phyloP scores from a whole-genome alignment of 2,797 vertebrate species.

The Acipenser transmontanus region DNA sequence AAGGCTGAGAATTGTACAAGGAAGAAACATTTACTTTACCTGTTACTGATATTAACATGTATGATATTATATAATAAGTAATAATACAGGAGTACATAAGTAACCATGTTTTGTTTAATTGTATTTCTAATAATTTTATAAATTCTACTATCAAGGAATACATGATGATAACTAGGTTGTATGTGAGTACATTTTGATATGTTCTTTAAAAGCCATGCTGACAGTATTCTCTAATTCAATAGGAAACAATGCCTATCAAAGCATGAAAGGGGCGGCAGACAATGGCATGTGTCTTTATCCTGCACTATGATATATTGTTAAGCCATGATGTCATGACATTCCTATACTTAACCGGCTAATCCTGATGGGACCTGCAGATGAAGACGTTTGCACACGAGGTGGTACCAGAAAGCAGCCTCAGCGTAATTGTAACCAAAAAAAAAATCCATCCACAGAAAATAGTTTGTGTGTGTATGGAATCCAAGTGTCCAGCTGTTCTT shows the following conservation, averaged over 20 bases:
- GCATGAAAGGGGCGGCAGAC: too few relatives aligned
- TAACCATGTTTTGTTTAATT: too few relatives aligned
- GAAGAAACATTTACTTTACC: not conserved
- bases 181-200: too few relatives aligned
- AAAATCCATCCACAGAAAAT: constrained; percentile 30
- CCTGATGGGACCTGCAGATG: constrained; percentile 22
- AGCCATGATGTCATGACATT: constrained; percentile 22
- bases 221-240: too few relatives aligned
- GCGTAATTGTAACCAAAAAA: constrained; percentile 34
- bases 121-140: too few relatives aligned
- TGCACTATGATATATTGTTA: not conserved
- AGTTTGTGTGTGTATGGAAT: constrained; percentile 28
- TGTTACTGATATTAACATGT: not conserved
- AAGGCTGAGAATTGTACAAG: too few relatives aligned
- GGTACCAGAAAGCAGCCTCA: constrained; percentile 27
- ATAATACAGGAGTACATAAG: too few relatives aligned
- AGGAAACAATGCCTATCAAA: too few relatives aligned
- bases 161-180: too few relatives aligned
- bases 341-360: constrained; percentile 13
- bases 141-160: too few relatives aligned
- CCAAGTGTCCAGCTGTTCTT: constrained; percentile 56
- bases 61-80: constrained; percentile 14
- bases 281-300: too few relatives aligned
- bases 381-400: constrained; percentile 32
- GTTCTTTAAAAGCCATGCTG: too few relatives aligned